Evolutionary conservation across 2,113 vertebrate species (phyloP), one percentile per base, ranked within the genome.

Genomic region (Vimba vimba): DNA sequence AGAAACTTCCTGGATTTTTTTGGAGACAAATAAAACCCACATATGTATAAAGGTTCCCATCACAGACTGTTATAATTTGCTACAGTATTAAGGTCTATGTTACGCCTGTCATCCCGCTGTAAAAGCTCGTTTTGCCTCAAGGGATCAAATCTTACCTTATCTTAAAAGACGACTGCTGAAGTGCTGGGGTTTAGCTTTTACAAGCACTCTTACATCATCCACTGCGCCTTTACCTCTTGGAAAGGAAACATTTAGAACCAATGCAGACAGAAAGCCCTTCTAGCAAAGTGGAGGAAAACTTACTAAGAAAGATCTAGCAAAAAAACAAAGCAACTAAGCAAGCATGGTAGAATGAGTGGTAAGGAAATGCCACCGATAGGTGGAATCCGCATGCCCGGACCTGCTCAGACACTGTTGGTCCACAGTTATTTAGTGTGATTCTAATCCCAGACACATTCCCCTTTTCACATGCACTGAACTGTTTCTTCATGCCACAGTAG

Each of bases 281-380:
- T 13, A 73, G 66, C 12, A 57, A 47, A 85, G 84, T 88, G 27
- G 25, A 74, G 21, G 62, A 62, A 87, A 79, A 91, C 85, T 90
- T 89, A 90, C 82, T 68, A 88, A 92, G 89, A 90, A 90, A 90
- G 86, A 86, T n/a, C 52, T 33, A 81, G 69, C 60, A 81, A 50
- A 30, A 30, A 86, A 71, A 77, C 13, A 69, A 30, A 73, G 23
- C 10, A 80, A 91, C 23, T 57, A 30, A 73, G 23, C 6, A 80
- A 91, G 87, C 87, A n/a, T 36, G 59, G 43, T 25, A 68, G 64
- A 83, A 81, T 21, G 64, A 79, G 23, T 77, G 23, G 62, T 21
- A 76, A 64, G 69, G 68, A 84, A 85, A 84, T 80, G 71, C 74
- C 80, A 86, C 69, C 78, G 81, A 76, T 47, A 79, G 64, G 77